phyloP scores from a whole-genome alignment of 2,888 invertebrate genomes.

The Tortricodes alternella region DNA sequence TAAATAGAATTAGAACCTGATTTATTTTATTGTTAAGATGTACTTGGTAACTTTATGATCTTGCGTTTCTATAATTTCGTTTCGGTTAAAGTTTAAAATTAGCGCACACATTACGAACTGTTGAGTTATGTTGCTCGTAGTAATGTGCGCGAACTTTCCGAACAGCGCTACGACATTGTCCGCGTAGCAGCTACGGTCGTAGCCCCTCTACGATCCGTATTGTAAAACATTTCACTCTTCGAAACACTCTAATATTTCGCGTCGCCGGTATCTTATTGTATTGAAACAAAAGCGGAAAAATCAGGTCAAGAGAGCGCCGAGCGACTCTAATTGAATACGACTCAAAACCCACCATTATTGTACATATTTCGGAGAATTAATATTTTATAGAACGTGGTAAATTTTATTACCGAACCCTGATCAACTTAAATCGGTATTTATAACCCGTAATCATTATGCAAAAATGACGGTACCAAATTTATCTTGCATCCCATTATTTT shows the following conservation, averaged over 20 bases:
- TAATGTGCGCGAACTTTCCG: no score
- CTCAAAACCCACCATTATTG: neutral
- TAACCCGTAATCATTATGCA: slow-evolving; percentile 23
- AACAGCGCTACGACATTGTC: slow-evolving; percentile 2
- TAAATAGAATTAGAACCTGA: no score
- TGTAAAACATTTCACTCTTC: slow-evolving; percentile 26
- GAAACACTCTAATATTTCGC: slow-evolving; percentile 25
- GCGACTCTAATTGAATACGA: slow-evolving; percentile 31
- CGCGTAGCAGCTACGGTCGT: slow-evolving; percentile 23
- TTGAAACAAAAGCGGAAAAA: slow-evolving; percentile 73
- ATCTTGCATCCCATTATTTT: slow-evolving; percentile 22
- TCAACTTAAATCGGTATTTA: neutral
- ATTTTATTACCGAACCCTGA: neutral
- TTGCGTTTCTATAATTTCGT: no score
- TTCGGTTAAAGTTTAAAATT: no score
- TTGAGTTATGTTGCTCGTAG: neutral
- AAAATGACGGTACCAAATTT: slow-evolving; percentile 12
- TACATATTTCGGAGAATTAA: neutral
- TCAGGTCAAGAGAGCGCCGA: slow-evolving; percentile 63
- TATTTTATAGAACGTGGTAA: neutral
- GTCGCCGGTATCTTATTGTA: slow-evolving; percentile 64
- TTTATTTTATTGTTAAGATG: no score
- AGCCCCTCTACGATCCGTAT: slow-evolving; percentile 12
- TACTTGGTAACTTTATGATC: no score
- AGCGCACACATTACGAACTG: neutral